Evolutionary conservation across 2,888 invertebrate genomes (phyloP).

Genomic region (Philopedon plagiatum): DNA sequence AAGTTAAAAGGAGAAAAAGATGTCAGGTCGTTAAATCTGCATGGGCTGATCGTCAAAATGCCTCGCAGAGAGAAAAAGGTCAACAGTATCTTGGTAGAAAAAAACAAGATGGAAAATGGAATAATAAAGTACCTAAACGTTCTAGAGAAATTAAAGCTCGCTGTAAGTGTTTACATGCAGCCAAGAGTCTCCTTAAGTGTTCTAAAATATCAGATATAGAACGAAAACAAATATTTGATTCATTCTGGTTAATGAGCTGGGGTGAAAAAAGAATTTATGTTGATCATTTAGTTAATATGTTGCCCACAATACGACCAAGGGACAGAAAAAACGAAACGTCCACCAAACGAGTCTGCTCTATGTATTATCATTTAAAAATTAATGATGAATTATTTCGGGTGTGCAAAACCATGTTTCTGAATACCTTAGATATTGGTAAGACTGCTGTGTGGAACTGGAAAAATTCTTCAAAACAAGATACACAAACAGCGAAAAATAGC

Average conservation of each 20-base stretch:
- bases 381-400: conserved; percentile 6
- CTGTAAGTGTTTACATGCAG: neutral
- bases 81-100: neutral
- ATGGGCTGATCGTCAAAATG: neutral
- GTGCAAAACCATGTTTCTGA: conserved; percentile 5
- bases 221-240: neutral
- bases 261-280: neutral
- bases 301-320: conserved; percentile 3
- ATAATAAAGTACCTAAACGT: neutral
- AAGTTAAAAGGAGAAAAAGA: neutral
- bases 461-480: neutral
- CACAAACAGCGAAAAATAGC: neutral
- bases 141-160: neutral
- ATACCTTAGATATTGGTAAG: conserved; percentile 1
- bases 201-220: neutral
- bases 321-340: conserved; percentile 1
- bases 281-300: neutral
- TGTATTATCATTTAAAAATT: conserved; percentile 7
- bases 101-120: neutral
- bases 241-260: neutral
- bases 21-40: neutral
- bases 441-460: conserved; percentile 10
- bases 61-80: neutral
- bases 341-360: neutral
- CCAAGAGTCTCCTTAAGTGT: neutral